Evolutionary conservation across 1,140 invertebrate species (phyloP).

Genomic region (Melipona quadrifasciata): DNA sequence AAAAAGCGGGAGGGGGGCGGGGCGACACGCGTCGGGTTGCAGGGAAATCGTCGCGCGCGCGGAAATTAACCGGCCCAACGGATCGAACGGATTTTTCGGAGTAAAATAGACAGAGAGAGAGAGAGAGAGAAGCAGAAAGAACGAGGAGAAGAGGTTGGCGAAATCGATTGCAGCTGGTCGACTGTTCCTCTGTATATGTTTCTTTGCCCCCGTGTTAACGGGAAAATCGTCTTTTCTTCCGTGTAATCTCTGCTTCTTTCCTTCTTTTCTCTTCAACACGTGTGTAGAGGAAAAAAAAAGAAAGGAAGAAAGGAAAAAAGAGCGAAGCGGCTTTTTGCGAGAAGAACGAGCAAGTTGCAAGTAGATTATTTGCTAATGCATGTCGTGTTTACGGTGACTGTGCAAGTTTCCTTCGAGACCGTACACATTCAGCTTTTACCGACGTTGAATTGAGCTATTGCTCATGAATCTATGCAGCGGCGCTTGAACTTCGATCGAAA

Average conservation of each 20-base stretch:
- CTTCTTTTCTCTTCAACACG: neutral
- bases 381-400: neutral
- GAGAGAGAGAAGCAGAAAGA: too few species aligned
- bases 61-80: constrained; percentile 1
- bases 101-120: neutral
- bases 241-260: neutral
- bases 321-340: neutral
- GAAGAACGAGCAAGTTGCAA: neutral
- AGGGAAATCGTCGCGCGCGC: neutral
- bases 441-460: neutral
- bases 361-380: neutral
- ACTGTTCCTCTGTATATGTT: neutral
- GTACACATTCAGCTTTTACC: neutral
- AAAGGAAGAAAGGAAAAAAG: neutral
- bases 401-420: neutral
- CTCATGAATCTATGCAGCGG: neutral
- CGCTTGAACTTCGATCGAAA: neutral
- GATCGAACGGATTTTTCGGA: neutral
- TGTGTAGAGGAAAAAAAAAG: neutral
- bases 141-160: neutral
- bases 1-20: neutral
- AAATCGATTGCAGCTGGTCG: neutral
- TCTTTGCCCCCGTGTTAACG: neutral
- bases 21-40: neutral
- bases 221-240: neutral